Evolutionary conservation across 23 tunicate genomes (phyloP), one percentile per base, ranked within the genome.

Genomic region (Ciona savignyi): DNA sequence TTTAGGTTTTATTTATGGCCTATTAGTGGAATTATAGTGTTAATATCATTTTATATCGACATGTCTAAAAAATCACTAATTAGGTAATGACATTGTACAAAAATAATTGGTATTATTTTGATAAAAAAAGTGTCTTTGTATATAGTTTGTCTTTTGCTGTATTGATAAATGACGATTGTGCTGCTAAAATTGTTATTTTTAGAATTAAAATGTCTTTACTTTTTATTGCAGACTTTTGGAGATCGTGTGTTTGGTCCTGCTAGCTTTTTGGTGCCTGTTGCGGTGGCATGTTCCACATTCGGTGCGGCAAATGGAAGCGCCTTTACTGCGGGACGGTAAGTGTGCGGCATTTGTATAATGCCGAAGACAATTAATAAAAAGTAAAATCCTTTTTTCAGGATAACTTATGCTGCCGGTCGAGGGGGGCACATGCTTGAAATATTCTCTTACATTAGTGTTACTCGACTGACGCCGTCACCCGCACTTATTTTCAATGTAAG

Each of bases 281-380:
- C 85, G 2, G 96, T 89, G 31, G 96, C 92, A 0, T 83, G 90
- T 27, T 89, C 96, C 2, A 80, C 96, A 2, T 89, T 89, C 69
- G 96, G 96, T 21, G 96, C 96, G 25, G 85, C 96, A 0, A 89
- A 89, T 34, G 96, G 96, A 24, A 78, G 90, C 35, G 96, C 96
- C 11, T 89, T 89, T 66, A 80, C 96, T 19, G 83, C 96, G 27
- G 96, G 85, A 32, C 74, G 92, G 92, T 85, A 63, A 25, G 68
- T 63, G 15, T 11, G 6, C 68, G 15, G 15, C 56, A 42, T 6
- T 15, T 15, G 15, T 42, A 6, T 42, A 9, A 9, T 42, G n/a
- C n/a, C n/a, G n/a, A n/a, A n/a, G n/a, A n/a, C n/a, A n/a, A n/a
- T n/a, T n/a, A n/a, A n/a, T n/a, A n/a, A n/a, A n/a, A n/a, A n/a